Percentiles rank a stretch among this genome's conserved stretches.
Evolutionary conservation across 2,113 vertebrate species (phyloP).

Genomic region (Porphyrio hochstetteri): DNA sequence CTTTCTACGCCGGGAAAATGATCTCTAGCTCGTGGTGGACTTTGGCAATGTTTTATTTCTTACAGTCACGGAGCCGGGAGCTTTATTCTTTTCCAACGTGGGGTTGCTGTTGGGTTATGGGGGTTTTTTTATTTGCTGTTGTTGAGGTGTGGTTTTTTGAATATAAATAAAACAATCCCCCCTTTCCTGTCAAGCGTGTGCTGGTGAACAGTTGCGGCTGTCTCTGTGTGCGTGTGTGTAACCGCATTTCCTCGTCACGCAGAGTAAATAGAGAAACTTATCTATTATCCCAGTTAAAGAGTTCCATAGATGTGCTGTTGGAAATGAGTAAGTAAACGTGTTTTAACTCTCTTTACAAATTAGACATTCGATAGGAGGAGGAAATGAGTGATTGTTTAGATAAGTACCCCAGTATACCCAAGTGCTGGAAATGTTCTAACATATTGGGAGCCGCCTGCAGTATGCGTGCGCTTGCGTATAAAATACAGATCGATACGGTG

Average conservation of each 20-base stretch:
- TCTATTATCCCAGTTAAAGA: conserved; percentile 34
- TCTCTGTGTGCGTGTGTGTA: background rate
- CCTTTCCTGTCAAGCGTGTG: background rate
- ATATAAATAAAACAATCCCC: conserved; percentile 3
- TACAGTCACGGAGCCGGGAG: background rate
- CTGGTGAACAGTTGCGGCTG: background rate
- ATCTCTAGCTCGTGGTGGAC: background rate
- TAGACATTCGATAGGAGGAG: conserved; percentile 55
- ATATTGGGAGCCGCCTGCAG: background rate
- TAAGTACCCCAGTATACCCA: conserved; percentile 39
- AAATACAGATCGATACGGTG: conserved; percentile 58
- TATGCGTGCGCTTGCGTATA: background rate
- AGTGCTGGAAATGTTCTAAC: conserved; percentile 38
- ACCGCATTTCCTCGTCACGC: conserved; percentile 28
- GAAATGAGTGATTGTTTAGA: conserved; percentile 66
- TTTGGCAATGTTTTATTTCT: background rate
- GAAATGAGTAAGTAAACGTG: conserved; percentile 57
- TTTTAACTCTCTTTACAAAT: conserved; percentile 58
- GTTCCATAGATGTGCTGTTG: conserved; percentile 37
- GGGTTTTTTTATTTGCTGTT: background rate
- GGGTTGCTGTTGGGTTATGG: background rate
- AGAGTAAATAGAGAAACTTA: conserved; percentile 60
- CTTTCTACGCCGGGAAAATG: background rate
- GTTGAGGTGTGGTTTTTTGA: background rate
- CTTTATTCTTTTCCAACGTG: background rate